Evolutionary conservation across 1,140 invertebrate genomes (phyloP).

Genomic region (Zophobas atratus): DNA sequence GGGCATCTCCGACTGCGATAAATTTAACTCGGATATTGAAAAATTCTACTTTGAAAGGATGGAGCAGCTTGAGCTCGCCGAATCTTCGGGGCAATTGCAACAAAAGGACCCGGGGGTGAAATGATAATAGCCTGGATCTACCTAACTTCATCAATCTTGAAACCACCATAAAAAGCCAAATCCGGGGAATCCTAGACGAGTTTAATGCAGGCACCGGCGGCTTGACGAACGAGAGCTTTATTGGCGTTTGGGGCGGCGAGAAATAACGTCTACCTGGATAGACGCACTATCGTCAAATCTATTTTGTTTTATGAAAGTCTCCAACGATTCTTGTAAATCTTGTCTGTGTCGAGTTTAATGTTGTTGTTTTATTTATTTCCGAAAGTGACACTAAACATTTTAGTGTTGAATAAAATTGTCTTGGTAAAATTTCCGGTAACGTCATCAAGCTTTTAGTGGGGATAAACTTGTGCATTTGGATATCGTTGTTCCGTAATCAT

Average conservation of each 20-base stretch:
- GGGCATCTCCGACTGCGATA: background rate
- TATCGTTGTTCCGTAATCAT: no score
- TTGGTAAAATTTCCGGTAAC: no score
- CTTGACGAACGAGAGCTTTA: slow-evolving; percentile 6
- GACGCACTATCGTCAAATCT: no score
- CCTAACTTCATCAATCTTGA: slow-evolving; percentile 7
- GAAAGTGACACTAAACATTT: no score
- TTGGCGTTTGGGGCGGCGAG: background rate
- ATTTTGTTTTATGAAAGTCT: no score
- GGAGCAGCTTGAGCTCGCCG: background rate
- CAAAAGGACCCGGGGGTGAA: background rate
- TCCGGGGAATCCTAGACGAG: background rate
- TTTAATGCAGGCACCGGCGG: background rate
- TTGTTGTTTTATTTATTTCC: no score
- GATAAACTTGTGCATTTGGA: no score
- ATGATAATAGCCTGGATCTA: slow-evolving; percentile 7
- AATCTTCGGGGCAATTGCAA: background rate
- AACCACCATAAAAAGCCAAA: slow-evolving; percentile 3
- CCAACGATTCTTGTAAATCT: no score
- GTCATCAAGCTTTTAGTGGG: no score
- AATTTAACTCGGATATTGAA: slow-evolving; percentile 9
- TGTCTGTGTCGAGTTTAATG: no score
- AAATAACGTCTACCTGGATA: no score
- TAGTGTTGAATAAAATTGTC: no score
- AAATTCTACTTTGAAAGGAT: background rate